Evolutionary conservation across 2,113 vertebrate species (phyloP).

Genomic region (Hydrochoerus hydrochaeris): DNA sequence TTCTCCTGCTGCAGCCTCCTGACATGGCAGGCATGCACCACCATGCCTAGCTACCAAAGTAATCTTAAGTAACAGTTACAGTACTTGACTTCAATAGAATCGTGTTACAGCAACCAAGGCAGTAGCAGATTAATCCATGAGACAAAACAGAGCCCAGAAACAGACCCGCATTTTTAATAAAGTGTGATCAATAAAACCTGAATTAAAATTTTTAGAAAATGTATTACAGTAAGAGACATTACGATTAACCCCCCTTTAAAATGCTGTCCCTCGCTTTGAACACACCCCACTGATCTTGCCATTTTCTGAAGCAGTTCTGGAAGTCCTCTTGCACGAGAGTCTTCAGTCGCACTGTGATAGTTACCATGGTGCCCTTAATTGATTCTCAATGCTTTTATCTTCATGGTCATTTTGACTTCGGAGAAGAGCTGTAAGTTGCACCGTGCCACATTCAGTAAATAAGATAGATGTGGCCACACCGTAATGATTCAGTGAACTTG

Average conservation of each 20-base stretch:
- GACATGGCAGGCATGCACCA: too few species aligned
- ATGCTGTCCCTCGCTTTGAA: background rate
- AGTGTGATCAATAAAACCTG: background rate
- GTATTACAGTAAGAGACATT: background rate
- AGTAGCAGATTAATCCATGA: background rate
- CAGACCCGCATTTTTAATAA: background rate
- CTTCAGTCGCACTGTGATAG: background rate
- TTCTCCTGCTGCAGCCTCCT: too few species aligned
- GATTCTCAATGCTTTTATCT: background rate
- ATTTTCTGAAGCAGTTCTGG: background rate
- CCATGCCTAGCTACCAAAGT: background rate
- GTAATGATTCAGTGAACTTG: background rate
- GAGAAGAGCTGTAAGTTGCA: background rate
- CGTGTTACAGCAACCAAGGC: background rate
- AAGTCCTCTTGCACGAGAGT: background rate
- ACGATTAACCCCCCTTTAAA: background rate
- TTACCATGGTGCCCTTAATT: background rate
- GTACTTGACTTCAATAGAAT: background rate
- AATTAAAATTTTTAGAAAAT: background rate
- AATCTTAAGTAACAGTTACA: conserved; percentile 24
- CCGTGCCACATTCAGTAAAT: background rate
- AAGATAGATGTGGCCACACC: background rate
- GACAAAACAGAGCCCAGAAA: conserved; percentile 23
- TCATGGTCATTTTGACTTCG: background rate
- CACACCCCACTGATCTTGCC: background rate